Base-by-base conservation (phyloP, 2,113 vertebrate genomes). In the Pseudorectes ferrugineus region DNA sequence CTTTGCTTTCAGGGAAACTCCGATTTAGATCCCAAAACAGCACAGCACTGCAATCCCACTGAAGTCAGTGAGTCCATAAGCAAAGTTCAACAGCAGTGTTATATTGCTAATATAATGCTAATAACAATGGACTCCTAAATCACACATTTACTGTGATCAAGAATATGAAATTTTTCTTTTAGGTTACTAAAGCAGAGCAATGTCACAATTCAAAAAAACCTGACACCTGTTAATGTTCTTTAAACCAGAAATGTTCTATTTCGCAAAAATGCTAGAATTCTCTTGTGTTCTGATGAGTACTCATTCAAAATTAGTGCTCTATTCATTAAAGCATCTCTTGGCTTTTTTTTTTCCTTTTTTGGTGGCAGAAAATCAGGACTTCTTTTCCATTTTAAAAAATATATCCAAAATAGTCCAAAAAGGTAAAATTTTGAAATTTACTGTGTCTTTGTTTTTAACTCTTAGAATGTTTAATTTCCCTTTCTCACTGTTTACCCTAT, bases 271-370 rank as follows among this genome's bases (percentile, higher is more conserved):
- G 25, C 21, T 63, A 51, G 62, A 52, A 78, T 51, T 78, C 24
- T 59, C 38, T 63, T 54, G 49, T 49, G 40, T 54, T 94, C 65
- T 74, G 71, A 93, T 48, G 36, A 92, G 35, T 4, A 40, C 17
- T 80, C 72, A 91, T 83, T 88, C 75, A 91, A 80, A 95, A 93
- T 93, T 61, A 77, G 63, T 14, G 45, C 29, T 77, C 68, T 85
- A 72, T 84, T 92, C 74, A 82, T 85, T 85, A 93, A 78, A 92
- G 36, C 2, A n/a, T 72, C 29, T 55, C 66, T 79, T 72, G 12
- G 17, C 1, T 2, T 4, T 20, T 11, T 58, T 36, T 9, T 9
- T 14, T 15, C 11, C 11, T 20, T 59, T 7, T 52, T 26, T 65
- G 10, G 31, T 31, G 25, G 20, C 42, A 61, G 24, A 59, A 92